Evolutionary conservation across 2,888 invertebrate genomes (phyloP), one percentile per base, ranked within the genome.

Genomic region (Lasius platythorax): DNA sequence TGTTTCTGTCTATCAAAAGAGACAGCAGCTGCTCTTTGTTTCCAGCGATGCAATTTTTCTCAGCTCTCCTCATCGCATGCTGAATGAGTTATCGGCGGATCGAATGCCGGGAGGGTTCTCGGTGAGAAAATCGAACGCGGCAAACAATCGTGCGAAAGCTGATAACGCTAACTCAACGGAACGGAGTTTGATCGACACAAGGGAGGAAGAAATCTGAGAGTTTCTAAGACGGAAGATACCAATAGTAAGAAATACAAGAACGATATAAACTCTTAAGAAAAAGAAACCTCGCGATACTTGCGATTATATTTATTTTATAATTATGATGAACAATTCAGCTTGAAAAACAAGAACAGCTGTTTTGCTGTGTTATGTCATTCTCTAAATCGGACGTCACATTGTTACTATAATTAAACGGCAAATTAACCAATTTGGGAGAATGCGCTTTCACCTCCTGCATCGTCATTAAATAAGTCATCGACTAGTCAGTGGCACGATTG

Each of bases 81-180:
- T 37, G 23, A 50, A 76, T 53, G 53, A 76, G 18, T 76, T 76
- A 76, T 76, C 53, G 12, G 28, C 53, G 66, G 18, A 76, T 76
- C 76, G 18, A 66, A 43, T 46, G 6, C 50, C 37, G 75, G 66
- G 50, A 76, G 46, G 64, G 63, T 50, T 50, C 56, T 33, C 63
- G 18, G 11, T 15, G 64, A 64, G 76, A 76, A 23, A 76, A 66
- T 66, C 76, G 66, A 76, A 76, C 40, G 37, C 28, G 37, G 40
- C 53, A 40, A 18, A 76, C 76, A 76, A 76, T 76, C 28, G 53
- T 76, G 76, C 66, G 76, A 76, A 76, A 76, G 53, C 53, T 40
- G 53, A 76, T 76, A 76, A 66, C 28, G 23, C 6, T 63, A 50
- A 75, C 33, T 63, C 37, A 18, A 37, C 23, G 18, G 37, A 50